A percentile compares a stretch with the other conserved stretches of the same genome.
phyloP scores from a whole-genome alignment of 92 coral and sea anemone genomes.

The Palythoa heliodiscus region DNA sequence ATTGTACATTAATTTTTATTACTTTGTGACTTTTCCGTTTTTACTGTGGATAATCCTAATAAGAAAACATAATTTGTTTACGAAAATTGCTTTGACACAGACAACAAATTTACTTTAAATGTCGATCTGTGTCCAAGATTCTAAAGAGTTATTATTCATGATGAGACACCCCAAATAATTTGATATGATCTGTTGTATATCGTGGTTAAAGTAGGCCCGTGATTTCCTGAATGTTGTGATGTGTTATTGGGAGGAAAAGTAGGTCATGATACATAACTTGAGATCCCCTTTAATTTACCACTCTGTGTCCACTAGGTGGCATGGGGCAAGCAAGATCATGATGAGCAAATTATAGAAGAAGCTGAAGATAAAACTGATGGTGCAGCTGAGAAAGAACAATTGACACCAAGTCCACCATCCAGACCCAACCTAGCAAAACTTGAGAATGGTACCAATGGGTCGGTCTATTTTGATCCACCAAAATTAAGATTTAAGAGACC shows the following conservation, averaged over 20 bases:
- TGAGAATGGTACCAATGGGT: conserved; percentile 11
- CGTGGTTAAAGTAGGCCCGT: neutral
- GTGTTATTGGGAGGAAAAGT: no score
- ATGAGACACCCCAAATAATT: no score
- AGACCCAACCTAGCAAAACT: conserved; percentile 19
- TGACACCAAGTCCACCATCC: conserved; percentile 31
- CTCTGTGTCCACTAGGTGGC: conserved; percentile 5
- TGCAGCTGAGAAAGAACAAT: conserved; percentile 4
- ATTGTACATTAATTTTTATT: no score
- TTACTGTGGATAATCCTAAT: no score
- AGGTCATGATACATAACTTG: no score
- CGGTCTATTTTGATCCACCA: conserved; percentile 3
- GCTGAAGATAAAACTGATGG: neutral
- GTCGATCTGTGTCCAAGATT: no score
- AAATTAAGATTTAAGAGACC: conserved; percentile 70
- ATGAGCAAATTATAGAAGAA: neutral
- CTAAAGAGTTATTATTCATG: neutral
- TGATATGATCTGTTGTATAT: no score
- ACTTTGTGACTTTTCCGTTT: no score
- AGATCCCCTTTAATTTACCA: neutral
- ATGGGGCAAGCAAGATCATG: conserved; percentile 1
- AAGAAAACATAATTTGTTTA: no score
- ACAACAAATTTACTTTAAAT: no score
- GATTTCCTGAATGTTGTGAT: no score
- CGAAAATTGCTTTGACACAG: no score